Evolutionary conservation across 2,113 vertebrate species (phyloP), one percentile per base, ranked within the genome.

Genomic region (zebrafish (Danio rerio)): DNA sequence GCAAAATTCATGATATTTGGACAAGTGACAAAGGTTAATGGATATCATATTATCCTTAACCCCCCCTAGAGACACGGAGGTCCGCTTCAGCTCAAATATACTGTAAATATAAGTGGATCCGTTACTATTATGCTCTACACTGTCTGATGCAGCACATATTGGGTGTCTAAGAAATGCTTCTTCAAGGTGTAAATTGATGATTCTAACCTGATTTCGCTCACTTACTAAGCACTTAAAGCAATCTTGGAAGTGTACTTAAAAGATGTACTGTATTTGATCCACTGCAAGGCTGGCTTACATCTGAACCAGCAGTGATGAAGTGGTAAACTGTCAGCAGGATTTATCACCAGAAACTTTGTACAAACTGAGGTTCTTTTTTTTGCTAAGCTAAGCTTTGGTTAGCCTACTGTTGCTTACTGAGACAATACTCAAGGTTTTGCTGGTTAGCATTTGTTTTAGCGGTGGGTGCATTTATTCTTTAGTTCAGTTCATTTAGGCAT

Each of bases 21-120:
- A 81, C n/a, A 18, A 15, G 31, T 66, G 68, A 65, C 70, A 47
- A 69, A 82, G 80, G 53, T 43, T 18, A 85, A 81, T 81, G 45
- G 69, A 85, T 69, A n/a, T 58, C 45, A 63, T 8, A 21, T 49
- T 8, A 53, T 82, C 61, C 43, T 66, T 66, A 68, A 79, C 52
- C 21, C 61, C 31, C 75, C 15, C 45, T 11, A 18, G 58, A 82
- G 69, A 82, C 42, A 69, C 13, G 59, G 59, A 56, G 43, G 49
- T 74, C 68, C 21, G 31, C 52, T 84, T 84, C 43, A 42, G 59
- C 75, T 66, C 76, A 72, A 73, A 81, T 66, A 79, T 63, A 74
- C 79, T 62, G 78, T 83, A 83, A 86, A 86, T 78, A 78, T 63
- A 83, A 84, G 78, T 72, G 31, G 66, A 84, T 81, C 68, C 69